Percentiles rank a stretch among this genome's conserved stretches.
These are phyloP conservation scores for Noctua janthina DNA, from an alignment of 2,888 invertebrate species.

Conservation along the genomic window DNA sequence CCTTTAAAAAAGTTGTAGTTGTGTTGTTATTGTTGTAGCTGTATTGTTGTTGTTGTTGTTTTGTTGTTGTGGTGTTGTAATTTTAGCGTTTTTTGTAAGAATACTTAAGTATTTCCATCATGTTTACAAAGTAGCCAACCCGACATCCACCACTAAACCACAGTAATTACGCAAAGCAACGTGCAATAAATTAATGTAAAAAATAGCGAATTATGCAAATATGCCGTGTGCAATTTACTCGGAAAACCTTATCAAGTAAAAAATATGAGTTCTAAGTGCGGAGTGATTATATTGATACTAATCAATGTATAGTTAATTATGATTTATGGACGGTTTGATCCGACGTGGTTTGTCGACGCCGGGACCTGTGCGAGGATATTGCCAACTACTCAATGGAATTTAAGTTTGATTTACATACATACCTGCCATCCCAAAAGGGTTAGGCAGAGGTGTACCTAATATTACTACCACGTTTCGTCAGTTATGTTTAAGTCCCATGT, in stretches of 20 bases:
- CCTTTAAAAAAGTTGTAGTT: not conserved
- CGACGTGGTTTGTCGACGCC: slow-evolving; percentile 36
- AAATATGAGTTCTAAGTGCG: slow-evolving; percentile 48
- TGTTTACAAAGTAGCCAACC: slow-evolving; percentile 9
- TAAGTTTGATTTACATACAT: not conserved
- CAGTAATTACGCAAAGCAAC: slow-evolving; percentile 34
- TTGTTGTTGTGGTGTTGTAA: no score
- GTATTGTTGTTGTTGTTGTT: no score
- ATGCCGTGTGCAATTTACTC: slow-evolving; percentile 51
- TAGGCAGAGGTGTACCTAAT: not conserved
- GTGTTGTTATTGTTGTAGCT: no score
- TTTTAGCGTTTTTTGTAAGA: no score
- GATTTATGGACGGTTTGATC: slow-evolving; percentile 57
- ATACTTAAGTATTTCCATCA: not conserved
- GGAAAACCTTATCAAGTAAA: slow-evolving; percentile 55
- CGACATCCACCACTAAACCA: not conserved
- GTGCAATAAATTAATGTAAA: slow-evolving; percentile 40
- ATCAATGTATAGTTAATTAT: slow-evolving; percentile 63
- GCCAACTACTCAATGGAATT: slow-evolving; percentile 11
- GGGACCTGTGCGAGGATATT: slow-evolving; percentile 45
- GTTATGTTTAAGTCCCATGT: not conserved
- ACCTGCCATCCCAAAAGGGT: accelerated
- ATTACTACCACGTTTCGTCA: no score
- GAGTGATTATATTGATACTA: slow-evolving; percentile 49
- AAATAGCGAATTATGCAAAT: slow-evolving; percentile 59